Base-by-base conservation (phyloP, 2,797 vertebrate genomes). In the Knipowitschia caucasica region DNA sequence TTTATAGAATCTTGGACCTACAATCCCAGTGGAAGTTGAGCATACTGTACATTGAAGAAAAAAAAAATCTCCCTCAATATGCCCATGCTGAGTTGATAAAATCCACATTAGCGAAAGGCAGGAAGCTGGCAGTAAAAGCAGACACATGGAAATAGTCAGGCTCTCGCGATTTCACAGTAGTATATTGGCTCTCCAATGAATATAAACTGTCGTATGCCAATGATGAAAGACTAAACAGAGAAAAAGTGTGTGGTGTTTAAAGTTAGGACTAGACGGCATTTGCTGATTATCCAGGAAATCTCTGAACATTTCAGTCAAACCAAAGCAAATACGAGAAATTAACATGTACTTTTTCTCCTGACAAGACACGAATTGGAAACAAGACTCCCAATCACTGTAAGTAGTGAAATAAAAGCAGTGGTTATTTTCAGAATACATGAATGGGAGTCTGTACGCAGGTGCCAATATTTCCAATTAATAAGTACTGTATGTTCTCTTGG, bases 11-110 rank as follows among this genome's bases (percentile, higher is more conserved):
- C 39, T 20, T 34, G 18, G 57, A 31, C 24, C 46, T 27, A 40
- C 39, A 47, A 24, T 51, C 36, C 56, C 49, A 23, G 35, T 30
- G 27, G 51, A 65, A 35, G 51, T 59, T 65, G 51, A 62, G 75
- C 64, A 53, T 50, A 57, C 57, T n/a, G n/a, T n/a, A n/a, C n/a
- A n/a, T 46, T 3, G 54, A 50, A 71, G 72, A 67, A 68, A 9
- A 24, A 14, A 24, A 8, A 39, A 20, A 20, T 9, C 36, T 66
- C 64, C 59, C 62, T 76, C 62, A 66, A 76, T 80, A 78, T 80
- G 57, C 78, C 81, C 87, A 88, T 76, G 70, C 81, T 79, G 84
- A 86, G 75, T 83, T 89, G 87, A 88, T 89, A 83, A 89, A 88
- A 85, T 82, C 74, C 72, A 69, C 81, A 86, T 84, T 82, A 87